Percentiles rank a stretch among this genome's conserved stretches.
Evolutionary conservation across 2,888 invertebrate genomes (phyloP).

Genomic region (Osedax frankpressi): DNA sequence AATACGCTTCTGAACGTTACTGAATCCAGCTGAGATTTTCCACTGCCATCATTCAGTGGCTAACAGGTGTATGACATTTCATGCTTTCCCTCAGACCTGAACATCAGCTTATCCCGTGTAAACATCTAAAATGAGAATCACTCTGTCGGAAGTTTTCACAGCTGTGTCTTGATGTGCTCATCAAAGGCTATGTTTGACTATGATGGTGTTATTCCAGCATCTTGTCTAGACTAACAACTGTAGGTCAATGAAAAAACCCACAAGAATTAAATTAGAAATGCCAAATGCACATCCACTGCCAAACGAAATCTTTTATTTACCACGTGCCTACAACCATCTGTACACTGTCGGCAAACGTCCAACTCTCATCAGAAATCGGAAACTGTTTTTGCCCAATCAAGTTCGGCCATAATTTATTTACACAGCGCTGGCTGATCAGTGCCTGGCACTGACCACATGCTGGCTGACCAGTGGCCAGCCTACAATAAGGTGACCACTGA

Average conservation of each 20-base stretch:
- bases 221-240: conserved; percentile 6
- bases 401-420: conserved; percentile 5
- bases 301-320: conserved; percentile 2
- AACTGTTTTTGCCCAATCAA: conserved; percentile 9
- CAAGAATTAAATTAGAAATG: conserved; percentile 12
- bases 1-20: neutral
- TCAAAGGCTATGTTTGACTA: conserved; percentile 7
- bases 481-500: conserved; percentile 4
- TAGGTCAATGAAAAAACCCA: neutral
- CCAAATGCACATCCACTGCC: neutral
- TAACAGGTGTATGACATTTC: conserved; percentile 8
- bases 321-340: neutral
- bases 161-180: neutral
- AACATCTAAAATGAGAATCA: conserved; percentile 3
- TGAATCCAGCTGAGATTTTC: conserved; percentile 2
- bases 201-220: conserved; percentile 6
- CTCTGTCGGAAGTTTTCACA: conserved; percentile 5
- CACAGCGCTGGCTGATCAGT: conserved; percentile 4
- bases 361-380: conserved; percentile 2
- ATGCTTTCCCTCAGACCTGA: neutral
- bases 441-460: conserved; percentile 2
- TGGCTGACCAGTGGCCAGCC: too few species aligned
- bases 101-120: conserved; percentile 8
- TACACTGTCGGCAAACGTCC: neutral
- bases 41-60: conserved; percentile 2